Base-by-base conservation (phyloP, 2,797 vertebrate species). In the Myotis vivesi region DNA sequence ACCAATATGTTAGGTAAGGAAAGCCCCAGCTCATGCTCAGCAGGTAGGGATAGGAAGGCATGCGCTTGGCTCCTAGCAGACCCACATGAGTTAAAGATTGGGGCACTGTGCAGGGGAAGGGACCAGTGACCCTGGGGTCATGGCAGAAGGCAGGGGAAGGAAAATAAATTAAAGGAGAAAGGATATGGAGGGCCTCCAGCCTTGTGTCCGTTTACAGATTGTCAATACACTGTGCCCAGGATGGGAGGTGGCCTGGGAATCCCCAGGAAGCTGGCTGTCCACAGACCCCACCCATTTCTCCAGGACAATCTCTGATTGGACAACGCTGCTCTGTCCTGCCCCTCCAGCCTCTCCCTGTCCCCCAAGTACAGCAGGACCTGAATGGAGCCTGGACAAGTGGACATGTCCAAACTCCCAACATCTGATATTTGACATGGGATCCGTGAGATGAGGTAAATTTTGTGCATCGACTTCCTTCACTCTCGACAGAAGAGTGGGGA, bases 281-380 rank as follows among this genome's bases (percentile, higher is more conserved):
- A 55, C 49, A 89, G 77, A 94, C 82, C 91, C 84, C 17, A 10
- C 95, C 91, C 91, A 88, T 83, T 87, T 87, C 93, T 91, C 96
- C 91, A 92, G 97, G 96, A 97, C 46, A 85, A 97, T 97, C 98
- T 98, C 98, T 98, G 98, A 98, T 98, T 98, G 98, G 98, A 98
- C 97, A 97, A 98, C 95, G 94, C 98, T 97, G 95, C 96, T 97
- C 53, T n/a, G 97, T 87, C 81, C 96, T 46, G 82, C 91, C 95
- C 89, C 79, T 87, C 84, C 23, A 1, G 64, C 91, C 94, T 95
- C 92, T 94, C 86, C 89, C 96, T 92, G 38, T 76, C 82, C 76
- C 92, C 72, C 95, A 97, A 97, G 97, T 97, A 98, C 97, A 97
- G 97, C 97, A 97, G 97, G 97, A 98, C 97, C 97, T 87, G 97